Base-by-base conservation (phyloP, 2,113 vertebrate species). In the Todiramphus saurophagus region DNA sequence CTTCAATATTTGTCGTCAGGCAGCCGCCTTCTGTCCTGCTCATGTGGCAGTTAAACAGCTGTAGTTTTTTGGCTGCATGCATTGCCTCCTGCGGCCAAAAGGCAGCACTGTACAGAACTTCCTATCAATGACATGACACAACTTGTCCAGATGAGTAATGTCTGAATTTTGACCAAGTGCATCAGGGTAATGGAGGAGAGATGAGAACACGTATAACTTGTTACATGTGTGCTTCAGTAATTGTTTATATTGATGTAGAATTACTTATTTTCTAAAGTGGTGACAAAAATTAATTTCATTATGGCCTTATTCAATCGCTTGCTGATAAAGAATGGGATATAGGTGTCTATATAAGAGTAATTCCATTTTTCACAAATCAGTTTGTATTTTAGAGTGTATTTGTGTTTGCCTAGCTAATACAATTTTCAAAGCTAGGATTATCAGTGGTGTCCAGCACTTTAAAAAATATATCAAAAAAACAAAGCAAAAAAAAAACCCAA, bases 151-250 rank as follows among this genome's bases (percentile, higher is more conserved):
- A 28, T 59, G 79, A 16, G 17, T 10, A 37, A 31, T 9, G 48
- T 9, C 72, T 41, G 30, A 28, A n/a, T 90, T 72, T 63, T 63
- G n/a, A 74, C 46, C 18, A 20, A 39, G 43, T n/a, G 13, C 27
- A 13, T 50, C 44, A 51, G 33, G 0, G 0, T 39, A 72, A 46
- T 1, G 1, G 69, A 67, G 46, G 37, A 30, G 30, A 67, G 72
- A 37, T 24, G 55, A 74, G 59, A 90, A 67, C 60, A 55, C 43
- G 27, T 41, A 90, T 10, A 74, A 53, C 18, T 86, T 13, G 8
- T 19, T n/a, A 55, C 21, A 25, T 20, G 5, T 41, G 25, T 50
- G 28, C 10, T 39, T 74, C 15, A 8, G 6, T 11, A 18, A 13
- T 16, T 41, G 13, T 78, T 64, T 64, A 7, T n/a, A 25, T 58